Conservation (phyloP, 2,888 invertebrate species). For the Allolobophora icterica region DNA sequence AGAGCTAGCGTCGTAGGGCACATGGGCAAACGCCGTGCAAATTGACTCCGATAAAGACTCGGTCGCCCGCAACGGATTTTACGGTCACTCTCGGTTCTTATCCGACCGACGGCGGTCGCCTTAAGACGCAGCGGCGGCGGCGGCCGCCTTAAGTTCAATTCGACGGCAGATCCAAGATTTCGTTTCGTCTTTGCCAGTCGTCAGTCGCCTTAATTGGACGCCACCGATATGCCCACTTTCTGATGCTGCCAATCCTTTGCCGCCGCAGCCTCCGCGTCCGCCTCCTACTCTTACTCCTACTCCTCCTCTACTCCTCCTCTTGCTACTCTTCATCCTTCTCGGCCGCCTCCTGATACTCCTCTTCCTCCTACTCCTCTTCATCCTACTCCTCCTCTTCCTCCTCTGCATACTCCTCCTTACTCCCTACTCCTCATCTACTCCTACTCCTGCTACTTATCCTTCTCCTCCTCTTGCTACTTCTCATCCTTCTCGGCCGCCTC, state of each 20-base stretch:
- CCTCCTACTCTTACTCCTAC: too few species aligned
- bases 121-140: background rate
- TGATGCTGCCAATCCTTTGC: background rate
- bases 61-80: background rate
- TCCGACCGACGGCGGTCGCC: background rate
- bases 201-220: background rate
- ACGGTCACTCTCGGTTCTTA: background rate
- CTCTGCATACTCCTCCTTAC: background rate
- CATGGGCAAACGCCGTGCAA: slow-evolving; percentile 1
- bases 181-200: background rate
- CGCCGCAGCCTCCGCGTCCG: too few species aligned
- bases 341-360: too few species aligned
- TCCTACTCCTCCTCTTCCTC: background rate
- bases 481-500: too few species aligned
- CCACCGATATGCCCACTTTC: background rate
- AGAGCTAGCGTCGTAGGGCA: background rate
- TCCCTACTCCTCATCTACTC: too few species aligned
- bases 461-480: too few species aligned
- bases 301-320: too few species aligned
- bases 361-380: too few species aligned
- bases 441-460: background rate
- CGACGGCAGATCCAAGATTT: background rate
- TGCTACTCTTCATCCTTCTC: too few species aligned
- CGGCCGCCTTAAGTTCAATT: background rate
- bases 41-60: slow-evolving; percentile 17